A percentile compares a stretch with the other conserved stretches of the same genome.
phyloP scores from a whole-genome alignment of 2,113 vertebrate species.

The Gallinago jamesoni region DNA sequence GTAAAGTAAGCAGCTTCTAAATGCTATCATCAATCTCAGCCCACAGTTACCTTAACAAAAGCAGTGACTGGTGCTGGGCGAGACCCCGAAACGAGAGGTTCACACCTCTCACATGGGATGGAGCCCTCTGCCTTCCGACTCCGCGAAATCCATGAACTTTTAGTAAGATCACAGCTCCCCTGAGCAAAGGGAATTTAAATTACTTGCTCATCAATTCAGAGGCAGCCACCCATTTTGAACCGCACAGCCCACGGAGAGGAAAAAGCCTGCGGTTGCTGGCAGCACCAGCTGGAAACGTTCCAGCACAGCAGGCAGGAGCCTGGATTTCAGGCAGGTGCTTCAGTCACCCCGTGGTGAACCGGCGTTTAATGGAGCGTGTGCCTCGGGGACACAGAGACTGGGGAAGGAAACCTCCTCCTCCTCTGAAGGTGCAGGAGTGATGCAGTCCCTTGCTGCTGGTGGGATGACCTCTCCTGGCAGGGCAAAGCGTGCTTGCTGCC shows the following conservation, averaged over 20 bases:
- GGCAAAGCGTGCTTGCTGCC: fast-evolving
- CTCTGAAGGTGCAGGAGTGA: not conserved
- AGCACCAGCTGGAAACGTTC: constrained; percentile 10
- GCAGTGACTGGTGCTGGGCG: not conserved
- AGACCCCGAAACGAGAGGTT: fast-evolving
- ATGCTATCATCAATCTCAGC: not conserved
- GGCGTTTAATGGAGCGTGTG: not conserved
- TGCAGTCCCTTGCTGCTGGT: not conserved
- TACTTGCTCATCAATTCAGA: not conserved
- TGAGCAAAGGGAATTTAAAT: not conserved
- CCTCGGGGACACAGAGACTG: fast-evolving
- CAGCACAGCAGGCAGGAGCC: not conserved
- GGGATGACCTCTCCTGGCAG: not conserved
- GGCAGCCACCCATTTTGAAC: not conserved
- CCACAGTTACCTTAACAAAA: not conserved
- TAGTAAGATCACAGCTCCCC: not conserved
- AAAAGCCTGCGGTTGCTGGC: not conserved
- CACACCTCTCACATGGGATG: not conserved
- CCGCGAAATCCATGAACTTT: not conserved
- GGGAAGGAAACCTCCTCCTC: not conserved
- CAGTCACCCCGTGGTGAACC: not conserved
- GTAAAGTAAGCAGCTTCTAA: not conserved
- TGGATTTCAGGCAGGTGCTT: not conserved
- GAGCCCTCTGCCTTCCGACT: not conserved
- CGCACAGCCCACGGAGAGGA: not conserved